Percentiles rank a stretch among this genome's conserved stretches.
Conservation (phyloP, 2,888 invertebrate species). For the Diaphora mendica region DNA sequence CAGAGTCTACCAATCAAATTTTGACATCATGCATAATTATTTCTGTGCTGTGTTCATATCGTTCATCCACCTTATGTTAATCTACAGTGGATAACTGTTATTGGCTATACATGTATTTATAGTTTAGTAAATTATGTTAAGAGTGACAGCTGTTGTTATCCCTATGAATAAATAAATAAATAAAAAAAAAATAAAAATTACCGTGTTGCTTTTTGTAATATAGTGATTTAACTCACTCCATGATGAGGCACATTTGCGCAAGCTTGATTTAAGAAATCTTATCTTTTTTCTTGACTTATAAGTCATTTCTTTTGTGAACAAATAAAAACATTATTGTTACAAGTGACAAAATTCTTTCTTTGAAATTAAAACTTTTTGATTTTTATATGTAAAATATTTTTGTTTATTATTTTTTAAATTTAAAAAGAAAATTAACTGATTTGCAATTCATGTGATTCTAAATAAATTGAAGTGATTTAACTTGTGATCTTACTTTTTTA, state of each 20-base stretch:
- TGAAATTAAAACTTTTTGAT: neutral
- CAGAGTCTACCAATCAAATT: too few relatives aligned
- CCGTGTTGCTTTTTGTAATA: too few relatives aligned
- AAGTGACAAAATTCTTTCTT: neutral
- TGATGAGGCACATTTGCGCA: neutral
- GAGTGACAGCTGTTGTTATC: too few relatives aligned
- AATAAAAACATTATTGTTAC: neutral
- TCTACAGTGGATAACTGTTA: too few relatives aligned
- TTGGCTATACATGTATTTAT: too few relatives aligned
- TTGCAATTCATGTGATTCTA: neutral
- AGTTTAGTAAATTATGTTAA: too few relatives aligned
- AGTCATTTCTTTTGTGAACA: neutral
- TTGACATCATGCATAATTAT: too few relatives aligned
- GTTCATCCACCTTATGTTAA: too few relatives aligned
- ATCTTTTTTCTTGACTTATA: neutral
- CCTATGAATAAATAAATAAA: too few relatives aligned
- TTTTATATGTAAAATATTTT: neutral
- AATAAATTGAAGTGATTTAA: slow-evolving; percentile 1
- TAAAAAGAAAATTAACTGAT: neutral
- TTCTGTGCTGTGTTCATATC: too few relatives aligned
- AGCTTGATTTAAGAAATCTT: neutral
- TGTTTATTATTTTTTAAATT: neutral
- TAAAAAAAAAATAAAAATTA: too few relatives aligned
- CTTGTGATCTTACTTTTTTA: slow-evolving; percentile 2
- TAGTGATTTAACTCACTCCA: neutral